These are phyloP conservation scores for Caenorhabditis auriculariae DNA, from an alignment of 2,888 invertebrate genomes.

Conservation along the genomic window DNA sequence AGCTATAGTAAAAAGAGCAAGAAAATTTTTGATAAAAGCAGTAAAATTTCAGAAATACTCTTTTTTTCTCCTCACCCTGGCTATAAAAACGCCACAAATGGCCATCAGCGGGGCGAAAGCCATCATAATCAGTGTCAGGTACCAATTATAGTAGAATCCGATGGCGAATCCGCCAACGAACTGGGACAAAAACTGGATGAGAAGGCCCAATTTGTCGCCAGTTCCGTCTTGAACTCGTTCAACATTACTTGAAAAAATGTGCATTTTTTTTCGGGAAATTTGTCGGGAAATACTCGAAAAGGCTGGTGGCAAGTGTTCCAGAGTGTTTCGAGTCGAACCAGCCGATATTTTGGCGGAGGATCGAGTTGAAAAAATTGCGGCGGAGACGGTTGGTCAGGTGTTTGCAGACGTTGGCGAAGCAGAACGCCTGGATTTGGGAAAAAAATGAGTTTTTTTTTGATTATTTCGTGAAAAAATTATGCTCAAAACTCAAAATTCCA, in stretches of 20 bases:
- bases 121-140: constrained; percentile 60
- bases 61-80: constrained; percentile 26
- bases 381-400: constrained; percentile 67
- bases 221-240: constrained; percentile 55
- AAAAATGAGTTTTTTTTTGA: neutral
- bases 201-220: constrained; percentile 51
- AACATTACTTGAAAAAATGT: constrained; percentile 41
- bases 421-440: constrained; percentile 63
- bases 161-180: constrained; percentile 30
- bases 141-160: constrained; percentile 49
- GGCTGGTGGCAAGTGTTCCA: constrained; percentile 67
- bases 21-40: too few relatives aligned
- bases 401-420: constrained; percentile 65
- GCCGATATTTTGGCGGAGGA: constrained; percentile 63
- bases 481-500: too few relatives aligned
- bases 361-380: constrained; percentile 63
- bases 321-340: constrained; percentile 66
- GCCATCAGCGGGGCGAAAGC: constrained; percentile 58
- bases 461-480: too few relatives aligned
- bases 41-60: too few relatives aligned
- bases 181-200: constrained; percentile 36
- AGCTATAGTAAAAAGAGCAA: too few relatives aligned
- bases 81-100: constrained; percentile 45
- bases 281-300: too few relatives aligned
- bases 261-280: too few relatives aligned